phyloP scores from a whole-genome alignment of 2,888 invertebrate species.

The Leucania comma region DNA sequence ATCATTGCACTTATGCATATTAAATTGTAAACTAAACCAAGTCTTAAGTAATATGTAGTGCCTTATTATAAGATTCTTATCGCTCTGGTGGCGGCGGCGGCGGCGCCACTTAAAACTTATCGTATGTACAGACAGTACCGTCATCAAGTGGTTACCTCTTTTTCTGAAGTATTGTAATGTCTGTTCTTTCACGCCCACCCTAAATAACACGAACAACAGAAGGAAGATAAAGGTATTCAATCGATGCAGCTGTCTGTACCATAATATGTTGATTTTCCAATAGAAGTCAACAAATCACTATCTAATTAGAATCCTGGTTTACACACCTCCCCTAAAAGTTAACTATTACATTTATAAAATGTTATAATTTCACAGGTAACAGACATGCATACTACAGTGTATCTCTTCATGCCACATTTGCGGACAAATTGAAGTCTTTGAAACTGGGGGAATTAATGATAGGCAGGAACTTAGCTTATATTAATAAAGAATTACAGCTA shows the following conservation, averaged over 20 bases:
- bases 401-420: constrained; percentile 80
- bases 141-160: no score
- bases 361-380: constrained; percentile 76
- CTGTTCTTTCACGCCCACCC: no score
- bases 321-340: no score
- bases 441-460: constrained; percentile 78
- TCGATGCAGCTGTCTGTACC: no score
- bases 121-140: neutral
- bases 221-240: no score
- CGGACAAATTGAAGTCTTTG: constrained; percentile 78
- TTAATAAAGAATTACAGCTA: constrained; percentile 89
- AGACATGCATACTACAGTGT: constrained; percentile 80
- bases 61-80: neutral
- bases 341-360: neutral
- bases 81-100: neutral
- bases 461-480: constrained; percentile 77
- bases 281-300: no score
- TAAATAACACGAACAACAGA: no score
- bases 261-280: no score
- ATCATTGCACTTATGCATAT: neutral
- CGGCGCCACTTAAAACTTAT: neutral
- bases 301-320: no score
- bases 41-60: neutral
- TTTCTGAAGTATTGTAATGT: no score
- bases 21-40: neutral